Evolutionary conservation across 2,113 vertebrate species (phyloP).

Genomic region (Symphodus melops): DNA sequence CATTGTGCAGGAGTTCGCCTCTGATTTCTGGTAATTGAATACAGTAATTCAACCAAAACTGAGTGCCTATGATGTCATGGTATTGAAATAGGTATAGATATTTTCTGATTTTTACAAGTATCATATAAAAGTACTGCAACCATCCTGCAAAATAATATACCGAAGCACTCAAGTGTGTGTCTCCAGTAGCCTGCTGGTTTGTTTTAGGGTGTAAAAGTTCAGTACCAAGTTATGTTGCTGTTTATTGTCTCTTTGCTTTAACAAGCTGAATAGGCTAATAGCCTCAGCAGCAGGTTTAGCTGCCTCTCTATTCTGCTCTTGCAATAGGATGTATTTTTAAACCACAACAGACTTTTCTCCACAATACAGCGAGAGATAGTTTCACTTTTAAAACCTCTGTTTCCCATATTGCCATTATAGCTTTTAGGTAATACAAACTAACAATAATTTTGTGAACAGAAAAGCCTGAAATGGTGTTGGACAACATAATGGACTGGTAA

Average conservation of each 20-base stretch:
- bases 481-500: not conserved
- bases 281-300: not conserved
- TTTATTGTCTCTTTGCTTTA: not conserved
- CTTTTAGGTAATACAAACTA: not conserved
- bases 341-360: not conserved
- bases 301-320: not conserved
- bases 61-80: no score
- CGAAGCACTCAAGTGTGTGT: no score
- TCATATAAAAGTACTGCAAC: no score
- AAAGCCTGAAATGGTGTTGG: not conserved
- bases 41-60: no score
- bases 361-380: not conserved
- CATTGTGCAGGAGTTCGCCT: no score
- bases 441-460: not conserved
- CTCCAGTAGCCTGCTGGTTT: not conserved
- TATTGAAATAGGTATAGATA: no score
- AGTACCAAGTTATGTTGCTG: not conserved
- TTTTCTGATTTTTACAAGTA: no score
- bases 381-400: not conserved
- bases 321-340: not conserved
- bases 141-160: no score
- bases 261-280: not conserved
- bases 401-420: not conserved
- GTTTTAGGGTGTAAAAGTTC: not conserved
- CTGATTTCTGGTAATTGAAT: no score